These are phyloP conservation scores for Neuroscelio doddi DNA, from an alignment of 2,888 invertebrate genomes.

Conservation along the genomic window DNA sequence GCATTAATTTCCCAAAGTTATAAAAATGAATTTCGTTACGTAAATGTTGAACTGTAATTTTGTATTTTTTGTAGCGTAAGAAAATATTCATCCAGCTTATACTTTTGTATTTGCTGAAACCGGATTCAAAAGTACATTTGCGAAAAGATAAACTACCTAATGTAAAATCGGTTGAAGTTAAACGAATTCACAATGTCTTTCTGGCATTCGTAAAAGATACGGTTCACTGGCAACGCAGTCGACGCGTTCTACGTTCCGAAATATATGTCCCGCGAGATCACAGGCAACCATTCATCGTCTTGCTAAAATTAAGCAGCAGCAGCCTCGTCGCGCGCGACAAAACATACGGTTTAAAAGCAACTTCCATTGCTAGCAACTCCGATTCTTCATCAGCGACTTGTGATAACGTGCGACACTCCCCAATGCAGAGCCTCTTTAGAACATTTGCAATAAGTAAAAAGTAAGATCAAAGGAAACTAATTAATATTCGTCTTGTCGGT, in stretches of 20 bases:
- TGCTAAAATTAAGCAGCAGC: constrained; percentile 64
- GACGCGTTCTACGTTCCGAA: constrained; percentile 58
- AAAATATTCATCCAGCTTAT: background rate
- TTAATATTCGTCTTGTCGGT: background rate
- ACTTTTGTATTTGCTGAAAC: background rate
- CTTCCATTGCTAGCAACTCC: constrained; percentile 7
- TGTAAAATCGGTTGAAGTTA: constrained; percentile 10
- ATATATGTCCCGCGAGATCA: constrained; percentile 64
- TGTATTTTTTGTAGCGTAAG: too few relatives aligned
- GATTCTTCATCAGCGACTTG: constrained; percentile 10
- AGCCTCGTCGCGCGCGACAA: constrained; percentile 45
- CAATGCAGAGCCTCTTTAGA: constrained; percentile 3
- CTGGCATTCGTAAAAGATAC: constrained; percentile 19
- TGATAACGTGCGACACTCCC: constrained; percentile 2
- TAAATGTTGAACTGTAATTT: too few relatives aligned
- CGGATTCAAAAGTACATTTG: background rate
- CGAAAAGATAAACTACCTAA: background rate
- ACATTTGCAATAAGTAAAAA: constrained; percentile 6
- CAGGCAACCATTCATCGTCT: constrained; percentile 62
- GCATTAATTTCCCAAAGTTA: background rate
- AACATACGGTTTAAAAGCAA: constrained; percentile 24
- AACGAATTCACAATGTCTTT: constrained; percentile 10
- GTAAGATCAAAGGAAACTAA: constrained; percentile 16
- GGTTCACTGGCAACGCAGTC: constrained; percentile 55
- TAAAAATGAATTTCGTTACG: background rate